Evolutionary conservation across 2,888 invertebrate genomes (phyloP), one percentile per base, ranked within the genome.

Genomic region (Agrochola lychnidis): DNA sequence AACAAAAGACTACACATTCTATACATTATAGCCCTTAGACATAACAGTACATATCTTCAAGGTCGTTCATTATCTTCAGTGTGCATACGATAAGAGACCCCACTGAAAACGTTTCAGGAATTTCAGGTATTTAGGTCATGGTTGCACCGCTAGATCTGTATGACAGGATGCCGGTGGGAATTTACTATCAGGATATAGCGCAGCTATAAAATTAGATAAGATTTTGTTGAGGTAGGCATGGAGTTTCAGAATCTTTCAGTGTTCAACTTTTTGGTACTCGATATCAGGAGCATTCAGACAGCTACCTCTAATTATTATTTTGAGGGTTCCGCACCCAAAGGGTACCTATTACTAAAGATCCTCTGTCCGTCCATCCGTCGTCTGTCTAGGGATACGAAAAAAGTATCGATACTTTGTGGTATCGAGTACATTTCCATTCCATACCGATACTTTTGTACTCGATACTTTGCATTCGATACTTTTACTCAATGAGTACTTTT

Each of bases 51-150:
- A 48, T 57, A 19, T 12, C 72, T 22, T 63, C 78, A 85, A 78
- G 81, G 81, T 56, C 42, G 16, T 4, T 9, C 5, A 5, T 73
- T 81, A 85, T 85, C 85, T 82, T 16, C 48, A 51, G 74, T 85
- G 62, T 78, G 67, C 48, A 12, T 14, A 68, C 83, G 86, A 85
- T 85, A 85, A 85, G 61, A 45, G 79, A 73, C 73, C 79, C 79
- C 64, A 70, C 79, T 82, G 81, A 78, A 85, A 45, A 78, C n/a
- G n/a, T 70, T 71, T 70, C 76, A 74, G 83, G 81, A 78, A 85
- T 85, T 22, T 51, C 45, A 62, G 57, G n/a, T 78, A 85, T 86
- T 73, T 70, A 64, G 85, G 86, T 79, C 85, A 85, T n/a, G 83
- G 85, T 14, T 51, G 42, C 19, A 19, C 2, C 14, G 10, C 16